Evolutionary conservation across 2,113 vertebrate species (phyloP).

Genomic region (Egretta garzetta): DNA sequence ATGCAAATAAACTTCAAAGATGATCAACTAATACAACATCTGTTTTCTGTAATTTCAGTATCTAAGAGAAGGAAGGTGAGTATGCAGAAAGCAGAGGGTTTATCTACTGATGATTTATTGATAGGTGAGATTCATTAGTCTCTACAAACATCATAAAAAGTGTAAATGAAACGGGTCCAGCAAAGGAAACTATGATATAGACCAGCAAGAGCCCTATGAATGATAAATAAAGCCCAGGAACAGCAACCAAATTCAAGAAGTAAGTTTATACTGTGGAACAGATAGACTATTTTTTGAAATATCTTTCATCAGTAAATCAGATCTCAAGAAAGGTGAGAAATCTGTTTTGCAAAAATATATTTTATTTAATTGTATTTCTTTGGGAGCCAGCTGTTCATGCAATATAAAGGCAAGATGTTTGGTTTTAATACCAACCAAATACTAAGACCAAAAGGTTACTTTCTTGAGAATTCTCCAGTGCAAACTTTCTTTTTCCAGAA

Average conservation of each 20-base stretch:
- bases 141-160: not conserved
- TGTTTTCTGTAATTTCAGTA: not conserved
- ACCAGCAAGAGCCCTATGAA: not conserved
- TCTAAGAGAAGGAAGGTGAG: not conserved
- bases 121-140: not conserved
- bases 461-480: not conserved
- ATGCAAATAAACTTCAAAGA: not conserved
- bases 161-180: not conserved
- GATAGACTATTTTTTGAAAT: not conserved
- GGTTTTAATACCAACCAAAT: not conserved
- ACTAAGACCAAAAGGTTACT: not conserved
- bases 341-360: not conserved
- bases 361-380: not conserved
- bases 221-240: not conserved
- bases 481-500: not conserved
- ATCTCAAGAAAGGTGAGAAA: not conserved
- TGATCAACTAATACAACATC: not conserved
- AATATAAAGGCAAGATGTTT: not conserved
- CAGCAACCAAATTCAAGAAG: not conserved
- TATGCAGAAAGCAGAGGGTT: not conserved
- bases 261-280: not conserved
- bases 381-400: not conserved
- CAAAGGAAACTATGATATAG: not conserved
- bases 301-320: not conserved
- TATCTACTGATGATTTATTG: not conserved